A percentile compares a stretch with the other conserved stretches of the same genome.
phyloP scores from a whole-genome alignment of 2,797 vertebrate genomes.

The Danio albolineatus region DNA sequence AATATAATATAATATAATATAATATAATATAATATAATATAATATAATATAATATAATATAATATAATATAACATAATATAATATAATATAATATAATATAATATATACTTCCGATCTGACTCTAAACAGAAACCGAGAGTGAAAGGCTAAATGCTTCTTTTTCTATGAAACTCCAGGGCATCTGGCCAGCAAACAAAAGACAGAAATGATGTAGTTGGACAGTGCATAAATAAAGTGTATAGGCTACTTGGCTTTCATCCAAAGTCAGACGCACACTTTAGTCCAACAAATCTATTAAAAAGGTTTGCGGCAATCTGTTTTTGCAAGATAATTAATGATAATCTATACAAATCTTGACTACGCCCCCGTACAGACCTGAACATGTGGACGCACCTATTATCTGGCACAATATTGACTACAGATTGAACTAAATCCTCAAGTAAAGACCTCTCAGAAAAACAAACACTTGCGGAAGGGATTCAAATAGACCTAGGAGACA shows the following conservation, averaged over 20 bases:
- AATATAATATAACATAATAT: too few species aligned
- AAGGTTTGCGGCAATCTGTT: neutral
- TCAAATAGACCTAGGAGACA: constrained; percentile 31
- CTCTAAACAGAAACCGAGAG: neutral
- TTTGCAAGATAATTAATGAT: neutral
- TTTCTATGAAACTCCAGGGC: neutral
- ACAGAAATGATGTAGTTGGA: constrained; percentile 13
- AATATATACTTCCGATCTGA: neutral
- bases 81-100: neutral
- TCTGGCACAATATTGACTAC: neutral
- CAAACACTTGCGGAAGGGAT: constrained; percentile 19
- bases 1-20: neutral
- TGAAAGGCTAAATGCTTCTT: neutral
- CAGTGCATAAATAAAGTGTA: neutral
- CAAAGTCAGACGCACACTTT: neutral
- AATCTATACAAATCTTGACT: neutral
- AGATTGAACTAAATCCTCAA: constrained; percentile 2
- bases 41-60: neutral
- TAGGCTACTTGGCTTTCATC: constrained; percentile 4
- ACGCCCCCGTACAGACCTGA: neutral
- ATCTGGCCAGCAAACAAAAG: constrained; percentile 9
- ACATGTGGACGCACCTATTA: neutral
- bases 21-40: neutral
- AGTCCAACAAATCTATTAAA: constrained; percentile 6
- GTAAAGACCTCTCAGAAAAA: constrained; percentile 4